Base-by-base conservation (phyloP, 2,888 invertebrate genomes). In the Harpalus rubripes region DNA sequence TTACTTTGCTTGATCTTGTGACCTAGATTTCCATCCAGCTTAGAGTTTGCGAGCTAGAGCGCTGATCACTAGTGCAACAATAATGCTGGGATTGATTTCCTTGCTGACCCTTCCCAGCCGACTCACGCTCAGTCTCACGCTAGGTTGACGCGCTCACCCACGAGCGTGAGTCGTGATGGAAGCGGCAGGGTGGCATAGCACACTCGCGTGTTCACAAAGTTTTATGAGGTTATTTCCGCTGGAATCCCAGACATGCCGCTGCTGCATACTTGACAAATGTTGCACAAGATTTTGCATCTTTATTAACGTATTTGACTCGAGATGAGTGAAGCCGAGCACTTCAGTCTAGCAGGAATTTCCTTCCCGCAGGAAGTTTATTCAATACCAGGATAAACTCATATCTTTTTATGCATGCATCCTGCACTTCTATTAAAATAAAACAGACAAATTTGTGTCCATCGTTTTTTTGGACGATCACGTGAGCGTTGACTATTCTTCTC, bases 231-330 rank as follows among this genome's bases (percentile, higher is more conserved):
- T 83, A 83, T 83, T 83, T 83, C 76, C 83, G 15, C 6, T 83
- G 76, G 83, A 74, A 83, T 83, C 74, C 58, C 76, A 41, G 59
- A 61, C 58, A 74, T 83, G 78, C 78, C 56, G 44, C 76, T 32
- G 83, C 59, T 59, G 83, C 74, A 76, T 83, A 83, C 74, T 83
- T 83, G 83, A 83, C 76, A 83, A 83, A 83, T 83, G 83, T 74
- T 83, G 59, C 83, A 83, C 59, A 74, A 83, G 59, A 83, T 61
- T 83, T 72, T 83, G 74, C 76, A 83, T 59, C 76, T 83, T 76
- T 83, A 83, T 74, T 83, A 76, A 83, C 74, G 76, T 76, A 61
- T 81, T 44, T 72, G 26, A 82, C 63, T 81, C 52, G 16, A 26
- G 68, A 18, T n/a, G 68, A 68, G 39, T 68, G 72, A 12, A 68